phyloP scores from a whole-genome alignment of 2,888 invertebrate genomes.

The Coelogynopora nodosa region DNA sequence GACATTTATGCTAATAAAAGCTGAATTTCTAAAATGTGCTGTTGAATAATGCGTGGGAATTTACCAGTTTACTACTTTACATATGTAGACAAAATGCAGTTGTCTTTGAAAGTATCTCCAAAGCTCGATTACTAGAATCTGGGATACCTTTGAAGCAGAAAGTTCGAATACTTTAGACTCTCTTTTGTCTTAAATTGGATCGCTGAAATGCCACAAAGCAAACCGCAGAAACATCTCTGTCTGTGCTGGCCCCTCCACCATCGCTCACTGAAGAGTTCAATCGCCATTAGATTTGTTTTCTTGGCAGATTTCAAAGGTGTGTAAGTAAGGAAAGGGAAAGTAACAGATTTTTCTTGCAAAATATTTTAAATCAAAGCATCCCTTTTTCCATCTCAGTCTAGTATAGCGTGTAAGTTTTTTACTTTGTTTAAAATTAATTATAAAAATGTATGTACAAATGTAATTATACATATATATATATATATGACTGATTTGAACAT shows the following conservation, averaged over 20 bases:
- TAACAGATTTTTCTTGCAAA: neutral
- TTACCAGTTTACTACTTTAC: neutral
- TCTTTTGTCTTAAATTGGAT: neutral
- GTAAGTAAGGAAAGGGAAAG: neutral
- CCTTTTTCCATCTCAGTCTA: too few relatives aligned
- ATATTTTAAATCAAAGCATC: neutral
- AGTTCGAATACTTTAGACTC: neutral
- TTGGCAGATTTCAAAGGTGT: constrained; percentile 11
- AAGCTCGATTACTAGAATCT: neutral
- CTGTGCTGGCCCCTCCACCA: neutral
- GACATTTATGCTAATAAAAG: too few relatives aligned
- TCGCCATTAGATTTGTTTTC: constrained; percentile 23
- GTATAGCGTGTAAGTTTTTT: too few relatives aligned
- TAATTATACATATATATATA: neutral
- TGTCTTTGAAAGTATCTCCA: too few relatives aligned
- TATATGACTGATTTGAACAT: too few relatives aligned
- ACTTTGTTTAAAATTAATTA: neutral
- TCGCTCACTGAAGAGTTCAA: too few relatives aligned
- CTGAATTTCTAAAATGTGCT: too few relatives aligned
- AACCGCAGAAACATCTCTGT: neutral
- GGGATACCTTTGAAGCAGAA: neutral
- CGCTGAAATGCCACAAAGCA: constrained; percentile 25
- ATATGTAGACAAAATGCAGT: neutral
- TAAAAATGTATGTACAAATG: neutral
- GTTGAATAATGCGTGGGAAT: too few relatives aligned